Evolutionary conservation across 1,140 invertebrate genomes (phyloP).

Genomic region (Pogonomyrmex californicus): DNA sequence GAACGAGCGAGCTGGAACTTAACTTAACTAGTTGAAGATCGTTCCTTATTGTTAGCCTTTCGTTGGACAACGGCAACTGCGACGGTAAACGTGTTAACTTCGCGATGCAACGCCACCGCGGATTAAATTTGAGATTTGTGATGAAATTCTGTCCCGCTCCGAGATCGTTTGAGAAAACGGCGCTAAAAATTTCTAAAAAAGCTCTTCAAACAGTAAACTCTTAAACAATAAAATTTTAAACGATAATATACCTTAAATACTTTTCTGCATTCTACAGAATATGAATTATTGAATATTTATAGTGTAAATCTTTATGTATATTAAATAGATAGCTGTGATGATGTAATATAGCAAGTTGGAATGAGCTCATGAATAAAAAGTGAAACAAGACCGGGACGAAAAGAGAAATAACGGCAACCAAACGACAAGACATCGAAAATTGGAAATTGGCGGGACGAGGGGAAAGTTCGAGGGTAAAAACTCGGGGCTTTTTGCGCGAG

Average conservation of each 20-base stretch:
- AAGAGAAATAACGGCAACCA: constrained; percentile 59
- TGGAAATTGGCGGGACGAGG: constrained; percentile 60
- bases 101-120: constrained; percentile 55
- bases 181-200: neutral
- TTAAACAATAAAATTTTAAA: neutral
- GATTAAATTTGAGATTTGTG: constrained; percentile 53
- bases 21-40: constrained; percentile 81
- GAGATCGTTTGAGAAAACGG: neutral
- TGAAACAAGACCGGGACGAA: neutral
- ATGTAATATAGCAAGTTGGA: neutral
- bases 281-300: neutral
- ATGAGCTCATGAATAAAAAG: constrained; percentile 17
- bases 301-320: neutral
- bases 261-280: neutral
- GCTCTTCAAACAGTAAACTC: neutral
- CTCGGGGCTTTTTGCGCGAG: neutral
- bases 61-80: constrained; percentile 73
- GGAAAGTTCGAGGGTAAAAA: constrained; percentile 35
- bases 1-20: constrained; percentile 80
- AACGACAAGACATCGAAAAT: constrained; percentile 58
- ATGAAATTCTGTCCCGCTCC: constrained; percentile 24
- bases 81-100: constrained; percentile 72
- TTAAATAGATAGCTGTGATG: neutral
- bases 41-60: constrained; percentile 81
- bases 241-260: neutral